Base-by-base conservation (phyloP, 2,888 invertebrate genomes). In the Pelosia muscerda region DNA sequence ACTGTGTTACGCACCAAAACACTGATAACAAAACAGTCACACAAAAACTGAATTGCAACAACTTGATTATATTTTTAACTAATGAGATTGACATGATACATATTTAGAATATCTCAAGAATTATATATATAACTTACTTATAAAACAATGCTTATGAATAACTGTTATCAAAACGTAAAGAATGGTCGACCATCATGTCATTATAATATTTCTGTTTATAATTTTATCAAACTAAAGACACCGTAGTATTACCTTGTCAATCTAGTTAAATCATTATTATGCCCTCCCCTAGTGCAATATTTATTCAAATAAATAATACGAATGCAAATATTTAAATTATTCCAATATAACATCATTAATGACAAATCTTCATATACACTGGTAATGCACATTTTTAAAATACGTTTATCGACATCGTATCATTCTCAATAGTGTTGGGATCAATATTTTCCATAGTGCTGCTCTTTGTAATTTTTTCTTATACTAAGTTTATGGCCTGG, bases 101-200 rank as follows among this genome's bases (percentile, higher is more conserved):
- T 8, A 23, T 34, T 9, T 59, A 15, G 23, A 26, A 25, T 15
- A 55, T 9, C 49, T 49, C 49, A 49, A 19, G 49, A n/a, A 19
- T 49, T 49, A 49, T 49, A 49, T 49, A 49, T 49, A 49, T n/a
- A 49, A 49, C 49, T 19, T 49, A 49, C n/a, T 8, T n/a, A 49
- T n/a, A 49, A 49, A n/a, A 49, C 55, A 34, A 59, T 11, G 34
- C 34, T 19, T 6, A 13, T 34, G 15, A 31, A 34, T 59, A 31
- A 49, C 54, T 23, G 49, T 23, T 66, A 34, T 6, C 49, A 60
- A 54, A 28, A 49, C 64, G 66, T 63, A 69, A 42, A 66, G 38
- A 34, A n/a, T 19, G 53, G 58, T 60, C 22, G 54, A 64, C 59
- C 60, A 38, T 59, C 22, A 49, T 42, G 22, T 22, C 4, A 58